Conservation (phyloP, 2,113 vertebrate species). For the Neolamprologus devosi region DNA sequence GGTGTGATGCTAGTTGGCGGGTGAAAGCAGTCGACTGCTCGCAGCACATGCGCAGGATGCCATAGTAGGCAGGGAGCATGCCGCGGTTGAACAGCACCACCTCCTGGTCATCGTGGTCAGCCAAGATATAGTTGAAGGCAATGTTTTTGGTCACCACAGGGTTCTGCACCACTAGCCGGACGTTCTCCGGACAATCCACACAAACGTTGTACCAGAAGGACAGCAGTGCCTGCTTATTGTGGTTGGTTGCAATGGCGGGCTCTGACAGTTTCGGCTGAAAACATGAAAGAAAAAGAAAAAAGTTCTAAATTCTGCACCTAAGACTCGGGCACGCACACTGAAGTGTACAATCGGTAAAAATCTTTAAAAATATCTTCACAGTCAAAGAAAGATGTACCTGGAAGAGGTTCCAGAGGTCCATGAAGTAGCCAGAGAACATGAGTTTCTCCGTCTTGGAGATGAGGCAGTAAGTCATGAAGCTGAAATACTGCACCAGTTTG, state of each 20-base stretch:
- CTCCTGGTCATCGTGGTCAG: conserved; percentile 98
- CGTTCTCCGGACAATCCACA: conserved; percentile 94
- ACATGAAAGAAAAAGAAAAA: not conserved
- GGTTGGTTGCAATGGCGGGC: conserved; percentile 97
- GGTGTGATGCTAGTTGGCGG: conserved; percentile 92
- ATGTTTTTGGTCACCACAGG: conserved; percentile 99
- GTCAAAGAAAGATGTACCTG: conserved; percentile 55
- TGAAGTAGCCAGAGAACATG: conserved; percentile 98
- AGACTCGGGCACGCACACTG: not conserved
- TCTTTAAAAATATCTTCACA: not conserved
- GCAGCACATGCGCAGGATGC: conserved; percentile 97
- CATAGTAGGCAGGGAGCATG: conserved; percentile 98
- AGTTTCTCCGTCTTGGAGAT: conserved; percentile 99
- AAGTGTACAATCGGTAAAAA: not conserved
- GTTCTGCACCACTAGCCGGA: conserved; percentile 97
- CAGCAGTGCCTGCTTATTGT: conserved; percentile 98
- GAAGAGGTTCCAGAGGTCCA: conserved; percentile 99
- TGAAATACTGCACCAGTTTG: conserved; percentile 98
- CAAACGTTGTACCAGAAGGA: conserved; percentile 99
- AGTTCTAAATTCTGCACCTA: not conserved
- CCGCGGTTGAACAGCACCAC: conserved; percentile 99
- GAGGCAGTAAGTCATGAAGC: conserved; percentile 99
- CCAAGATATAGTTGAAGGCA: conserved; percentile 99
- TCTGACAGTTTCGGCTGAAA: conserved; percentile 92
- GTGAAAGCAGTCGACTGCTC: conserved; percentile 94